These are phyloP conservation scores for Amazona finschi DNA, from an alignment of 2,797 vertebrate species.

Conservation along the genomic window DNA sequence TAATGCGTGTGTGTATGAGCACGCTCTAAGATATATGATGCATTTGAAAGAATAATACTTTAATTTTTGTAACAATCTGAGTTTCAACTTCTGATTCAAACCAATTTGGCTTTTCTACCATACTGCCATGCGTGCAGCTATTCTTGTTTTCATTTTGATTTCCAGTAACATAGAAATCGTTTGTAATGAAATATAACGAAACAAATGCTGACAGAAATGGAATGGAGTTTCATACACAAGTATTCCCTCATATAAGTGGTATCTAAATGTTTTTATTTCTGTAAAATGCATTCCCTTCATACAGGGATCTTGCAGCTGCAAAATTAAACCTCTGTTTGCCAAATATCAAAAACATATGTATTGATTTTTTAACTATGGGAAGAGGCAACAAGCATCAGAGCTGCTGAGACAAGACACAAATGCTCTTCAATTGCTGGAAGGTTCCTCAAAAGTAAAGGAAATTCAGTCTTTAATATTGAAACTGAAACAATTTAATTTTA, in stretches of 20 bases:
- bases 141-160: conserved; percentile 61
- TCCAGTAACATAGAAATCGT: conserved; percentile 65
- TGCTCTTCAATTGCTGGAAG: conserved; percentile 43
- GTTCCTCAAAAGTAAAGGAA: conserved; percentile 64
- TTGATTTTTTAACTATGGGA: conserved; percentile 73
- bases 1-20: rapidly evolving
- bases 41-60: not conserved
- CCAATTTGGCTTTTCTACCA: conserved; percentile 21
- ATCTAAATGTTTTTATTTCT: conserved; percentile 71
- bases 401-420: conserved; percentile 60
- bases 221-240: conserved; percentile 65
- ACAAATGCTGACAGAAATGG: conserved; percentile 63
- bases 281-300: conserved; percentile 63
- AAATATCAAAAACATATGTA: conserved; percentile 78
- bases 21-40: rapidly evolving
- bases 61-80: not conserved
- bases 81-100: conserved; percentile 41
- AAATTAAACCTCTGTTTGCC: conserved; percentile 74
- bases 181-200: conserved; percentile 65
- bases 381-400: conserved; percentile 52
- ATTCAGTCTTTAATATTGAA: conserved; percentile 50
- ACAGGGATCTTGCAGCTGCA: conserved; percentile 72
- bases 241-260: conserved; percentile 60
- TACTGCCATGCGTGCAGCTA: not conserved
- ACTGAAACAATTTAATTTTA: conserved; percentile 49